phyloP scores from a whole-genome alignment of 2,797 vertebrate species.

The Characodon lateralis region DNA sequence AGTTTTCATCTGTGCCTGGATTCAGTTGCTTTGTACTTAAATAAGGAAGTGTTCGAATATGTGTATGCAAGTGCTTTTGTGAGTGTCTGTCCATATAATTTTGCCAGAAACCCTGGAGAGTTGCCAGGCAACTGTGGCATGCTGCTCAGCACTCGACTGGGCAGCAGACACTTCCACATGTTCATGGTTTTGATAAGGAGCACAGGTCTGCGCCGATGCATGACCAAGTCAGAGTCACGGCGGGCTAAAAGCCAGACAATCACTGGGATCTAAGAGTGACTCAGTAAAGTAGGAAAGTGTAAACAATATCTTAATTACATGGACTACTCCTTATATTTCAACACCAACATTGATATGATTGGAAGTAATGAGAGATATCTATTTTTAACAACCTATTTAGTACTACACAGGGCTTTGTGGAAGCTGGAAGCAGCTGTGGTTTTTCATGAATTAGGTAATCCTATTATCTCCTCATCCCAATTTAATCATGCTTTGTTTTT shows the following conservation, averaged over 20 bases:
- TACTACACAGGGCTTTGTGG: conserved; percentile 5
- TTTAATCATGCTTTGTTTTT: conserved; percentile 38
- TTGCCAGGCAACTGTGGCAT: conserved; percentile 84
- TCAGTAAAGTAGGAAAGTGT: conserved; percentile 29
- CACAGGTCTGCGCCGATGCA: conserved; percentile 60
- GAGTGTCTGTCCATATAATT: conserved; percentile 75
- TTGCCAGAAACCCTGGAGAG: conserved; percentile 76
- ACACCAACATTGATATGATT: conserved; percentile 2
- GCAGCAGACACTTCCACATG: conserved; percentile 68
- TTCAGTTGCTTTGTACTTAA: conserved; percentile 52
- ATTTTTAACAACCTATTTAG: conserved; percentile 28
- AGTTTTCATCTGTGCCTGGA: conserved; percentile 28
- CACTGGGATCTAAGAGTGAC: conserved; percentile 40
- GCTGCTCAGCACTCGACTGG: conserved; percentile 67
- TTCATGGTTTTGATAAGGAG: conserved; percentile 57
- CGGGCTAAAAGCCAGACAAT: conserved; percentile 52
- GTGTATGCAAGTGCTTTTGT: conserved; percentile 60
- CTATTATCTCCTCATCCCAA: conserved; percentile 31
- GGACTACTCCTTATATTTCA: conserved; percentile 31
- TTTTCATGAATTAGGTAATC: conserved; percentile 33
- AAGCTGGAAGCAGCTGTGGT: conserved; percentile 29
- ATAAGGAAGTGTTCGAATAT: conserved; percentile 54
- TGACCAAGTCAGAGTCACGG: conserved; percentile 56
- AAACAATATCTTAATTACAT: conserved; percentile 42
- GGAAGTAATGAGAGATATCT: conserved; percentile 32